A percentile compares a stretch with the other conserved stretches of the same genome.
These are phyloP conservation scores for Periophthalmus magnuspinnatus DNA, from an alignment of 2,797 vertebrate genomes.

Conservation along the genomic window DNA sequence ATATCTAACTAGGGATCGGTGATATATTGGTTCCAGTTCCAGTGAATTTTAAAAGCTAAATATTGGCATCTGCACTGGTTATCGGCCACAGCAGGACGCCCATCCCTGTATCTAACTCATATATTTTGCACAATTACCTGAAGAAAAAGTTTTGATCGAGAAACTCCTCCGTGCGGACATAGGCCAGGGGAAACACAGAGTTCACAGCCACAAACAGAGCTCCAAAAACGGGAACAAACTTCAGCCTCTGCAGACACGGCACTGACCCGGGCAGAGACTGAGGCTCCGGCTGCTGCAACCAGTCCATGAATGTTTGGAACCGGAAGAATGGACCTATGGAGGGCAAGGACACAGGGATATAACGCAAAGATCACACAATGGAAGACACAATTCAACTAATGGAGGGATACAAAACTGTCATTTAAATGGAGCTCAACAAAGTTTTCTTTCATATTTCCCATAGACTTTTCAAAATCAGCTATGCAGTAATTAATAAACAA, in stretches of 20 bases:
- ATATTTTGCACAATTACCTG: constrained; percentile 64
- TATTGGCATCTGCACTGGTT: too few species aligned
- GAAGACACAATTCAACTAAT: neutral
- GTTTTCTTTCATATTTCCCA: too few species aligned
- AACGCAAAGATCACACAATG: constrained; percentile 17
- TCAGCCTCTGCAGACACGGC: constrained; percentile 82
- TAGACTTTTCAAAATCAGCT: too few species aligned
- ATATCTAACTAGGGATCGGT: too few species aligned
- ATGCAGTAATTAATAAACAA: too few species aligned
- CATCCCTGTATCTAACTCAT: too few species aligned
- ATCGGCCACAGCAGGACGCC: too few species aligned
- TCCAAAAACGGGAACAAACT: constrained; percentile 82
- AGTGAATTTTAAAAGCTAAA: too few species aligned
- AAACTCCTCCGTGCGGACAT: constrained; percentile 83
- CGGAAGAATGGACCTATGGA: constrained; percentile 87
- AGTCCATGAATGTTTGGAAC: constrained; percentile 86
- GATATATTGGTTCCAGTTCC: too few species aligned
- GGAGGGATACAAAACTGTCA: too few species aligned
- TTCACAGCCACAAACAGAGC: constrained; percentile 83
- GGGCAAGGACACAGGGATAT: constrained; percentile 36
- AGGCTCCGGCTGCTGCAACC: constrained; percentile 83
- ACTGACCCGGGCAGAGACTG: constrained; percentile 75
- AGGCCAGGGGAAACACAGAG: constrained; percentile 81
- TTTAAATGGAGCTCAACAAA: too few species aligned
- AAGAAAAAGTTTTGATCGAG: constrained; percentile 78